These are phyloP conservation scores for Ctenosaura bakeri DNA, from an alignment of 2,797 vertebrate species.

Conservation along the genomic window DNA sequence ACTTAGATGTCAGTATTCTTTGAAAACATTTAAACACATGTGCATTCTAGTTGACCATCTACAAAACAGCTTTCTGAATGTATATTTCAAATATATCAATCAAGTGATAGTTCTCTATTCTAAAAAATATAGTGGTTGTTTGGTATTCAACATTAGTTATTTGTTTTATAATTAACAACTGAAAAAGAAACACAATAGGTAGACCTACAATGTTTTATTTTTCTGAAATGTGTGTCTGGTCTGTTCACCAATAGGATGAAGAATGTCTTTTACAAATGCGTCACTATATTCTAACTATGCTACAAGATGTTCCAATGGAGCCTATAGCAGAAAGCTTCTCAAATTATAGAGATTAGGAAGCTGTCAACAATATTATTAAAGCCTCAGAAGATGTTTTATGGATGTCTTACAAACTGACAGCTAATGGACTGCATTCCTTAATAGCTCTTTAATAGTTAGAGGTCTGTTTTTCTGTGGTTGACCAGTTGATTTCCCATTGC, in stretches of 20 bases:
- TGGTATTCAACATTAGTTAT: background rate
- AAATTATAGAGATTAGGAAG: background rate
- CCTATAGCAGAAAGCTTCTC: background rate
- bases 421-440: slow-evolving; percentile 6
- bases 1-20: background rate
- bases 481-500: background rate
- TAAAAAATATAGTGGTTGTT: background rate
- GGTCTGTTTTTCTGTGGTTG: background rate
- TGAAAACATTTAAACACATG: background rate
- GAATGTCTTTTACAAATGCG: background rate
- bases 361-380: background rate
- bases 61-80: background rate
- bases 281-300: background rate
- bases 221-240: background rate
- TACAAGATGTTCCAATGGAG: background rate
- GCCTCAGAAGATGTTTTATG: background rate
- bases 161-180: background rate
- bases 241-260: background rate
- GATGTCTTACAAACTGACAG: background rate
- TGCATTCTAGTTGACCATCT: background rate
- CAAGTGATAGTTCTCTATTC: background rate
- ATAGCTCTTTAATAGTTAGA: slow-evolving; percentile 5
- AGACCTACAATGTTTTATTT: background rate
- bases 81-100: background rate
- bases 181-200: background rate